Evolutionary conservation across 2,797 vertebrate genomes (phyloP), one percentile per base, ranked within the genome.

Genomic region (Poeciliopsis infans): DNA sequence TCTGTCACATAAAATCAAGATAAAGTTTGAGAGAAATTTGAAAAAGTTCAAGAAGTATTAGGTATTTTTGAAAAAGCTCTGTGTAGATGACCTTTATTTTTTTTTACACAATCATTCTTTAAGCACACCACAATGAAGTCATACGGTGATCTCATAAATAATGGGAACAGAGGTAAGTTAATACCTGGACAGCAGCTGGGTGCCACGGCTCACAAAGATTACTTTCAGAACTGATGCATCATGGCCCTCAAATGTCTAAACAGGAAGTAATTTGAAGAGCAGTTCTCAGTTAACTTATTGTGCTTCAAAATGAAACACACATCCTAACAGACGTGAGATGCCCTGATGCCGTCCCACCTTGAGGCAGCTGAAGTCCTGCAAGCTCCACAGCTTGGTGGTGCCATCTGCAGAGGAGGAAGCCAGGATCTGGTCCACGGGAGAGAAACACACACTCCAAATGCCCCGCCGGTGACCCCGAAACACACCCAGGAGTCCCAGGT

Each of bases 211-310:
- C 69, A 99, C 97, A 46, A 99, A 99, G 87, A 97, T 86, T 33
- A 98, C 92, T 91, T 98, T 99, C 90, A 99, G 91, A 45, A 99
- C 98, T 0, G 98, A 99, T 1, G 98, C 97, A 2, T 99, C 98
- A 0, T 99, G 98, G 1, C 98, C 98, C 89, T 99, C 98, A 28
- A 99, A 99, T 0, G 98, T 99, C 98, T 99, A 85, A 10, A 81
- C 43, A 61, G 77, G 12, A 1, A 70, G 7, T 23, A 66, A 1
- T 77, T 31, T 2, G 41, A 28, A 18, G 7, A 66, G 12, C 59
- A 69, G 11, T 10, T 7, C 18, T 46, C 1, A 20, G 69, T 45
- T 36, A 36, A 61, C 41, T 59, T 3, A 3, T 39, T 7, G 25
- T 10, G 10, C 47, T 83, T 36, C 15, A 61, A 2, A 1, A 46